Evolutionary conservation across 2,888 invertebrate species (phyloP).

Genomic region (Diarsia rubi): DNA sequence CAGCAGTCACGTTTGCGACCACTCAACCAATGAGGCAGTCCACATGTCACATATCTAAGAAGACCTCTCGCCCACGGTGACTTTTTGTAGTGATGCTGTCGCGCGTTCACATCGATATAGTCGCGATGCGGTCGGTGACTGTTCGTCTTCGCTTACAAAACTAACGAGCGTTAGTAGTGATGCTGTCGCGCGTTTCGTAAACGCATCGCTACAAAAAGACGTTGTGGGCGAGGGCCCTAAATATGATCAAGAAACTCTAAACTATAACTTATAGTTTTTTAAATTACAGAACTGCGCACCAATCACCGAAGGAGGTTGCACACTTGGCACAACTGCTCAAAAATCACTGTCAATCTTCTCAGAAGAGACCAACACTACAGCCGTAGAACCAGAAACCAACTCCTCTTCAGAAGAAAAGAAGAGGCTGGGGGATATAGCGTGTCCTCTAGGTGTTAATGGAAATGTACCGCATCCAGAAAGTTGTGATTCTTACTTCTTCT

Average conservation of each 20-base stretch:
- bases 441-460: constrained; percentile 35
- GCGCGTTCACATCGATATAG: too few species aligned
- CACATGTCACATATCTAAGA: too few species aligned
- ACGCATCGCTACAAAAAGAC: too few species aligned
- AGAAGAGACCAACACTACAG: not conserved
- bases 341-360: not conserved
- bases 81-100: too few species aligned
- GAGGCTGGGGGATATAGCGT: constrained; percentile 1
- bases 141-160: too few species aligned
- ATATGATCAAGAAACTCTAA: not conserved
- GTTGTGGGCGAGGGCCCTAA: not conserved
- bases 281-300: constrained; percentile 30
- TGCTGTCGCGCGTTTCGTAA: too few species aligned
- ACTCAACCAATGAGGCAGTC: too few species aligned
- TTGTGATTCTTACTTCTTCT: constrained; percentile 48
- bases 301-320: constrained; percentile 66
- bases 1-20: too few species aligned
- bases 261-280: not conserved
- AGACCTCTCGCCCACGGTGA: too few species aligned
- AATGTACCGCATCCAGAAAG: constrained; percentile 48
- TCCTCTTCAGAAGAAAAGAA: not conserved
- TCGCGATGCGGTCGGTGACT: too few species aligned
- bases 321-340: constrained; percentile 32
- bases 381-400: not conserved
- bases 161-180: too few species aligned